Evolutionary conservation across 2,888 invertebrate species (phyloP), one percentile per base, ranked within the genome.

Genomic region (Netelia virgata): DNA sequence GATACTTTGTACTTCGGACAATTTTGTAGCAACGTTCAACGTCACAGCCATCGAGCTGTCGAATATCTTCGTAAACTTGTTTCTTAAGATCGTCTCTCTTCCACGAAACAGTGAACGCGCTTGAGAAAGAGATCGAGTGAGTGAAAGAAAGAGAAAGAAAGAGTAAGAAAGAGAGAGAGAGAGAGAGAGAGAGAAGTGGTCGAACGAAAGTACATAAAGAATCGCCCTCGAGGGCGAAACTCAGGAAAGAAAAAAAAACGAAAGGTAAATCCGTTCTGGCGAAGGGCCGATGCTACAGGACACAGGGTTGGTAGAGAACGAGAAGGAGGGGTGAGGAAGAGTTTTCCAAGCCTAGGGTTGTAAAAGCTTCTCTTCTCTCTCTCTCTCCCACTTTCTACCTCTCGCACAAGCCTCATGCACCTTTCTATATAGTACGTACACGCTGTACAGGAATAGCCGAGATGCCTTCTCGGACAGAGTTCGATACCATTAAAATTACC

Each of bases 401-500:
- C 59, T 18, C 43, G 43, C 70, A 41, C 70, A 41, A 23, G 16
- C 76, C 43, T 23, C 18, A 66, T 36, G 69, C 70, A 80, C 69
- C 70, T 43, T 69, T 75, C 59, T 63, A 50, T 16, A 41, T 14
- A 76, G 9, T 53, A 23, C 36, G 43, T 80, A 80, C 80, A 83
- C 75, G 76, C 64, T 77, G 79, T 84, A 77, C 84, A 70, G 83
- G 68, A 86, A 88, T 82, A 84, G 84, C 86, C 77, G 78, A 87
- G 83, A 87, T 87, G 84, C 83, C 83, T 86, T 86, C 83, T 83
- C 83, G 82, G 80, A 86, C 82, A 78, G 86, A 80, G 86, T 88
- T 83, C 85, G 79, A 86, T 86, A 80, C 83, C 84, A 84, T 86
- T 87, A 88, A 87, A 90, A 88, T 89, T 89, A 87, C 86, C 87